Evolutionary conservation across 2,888 invertebrate genomes (phyloP).

Genomic region (Papilio elwesi): DNA sequence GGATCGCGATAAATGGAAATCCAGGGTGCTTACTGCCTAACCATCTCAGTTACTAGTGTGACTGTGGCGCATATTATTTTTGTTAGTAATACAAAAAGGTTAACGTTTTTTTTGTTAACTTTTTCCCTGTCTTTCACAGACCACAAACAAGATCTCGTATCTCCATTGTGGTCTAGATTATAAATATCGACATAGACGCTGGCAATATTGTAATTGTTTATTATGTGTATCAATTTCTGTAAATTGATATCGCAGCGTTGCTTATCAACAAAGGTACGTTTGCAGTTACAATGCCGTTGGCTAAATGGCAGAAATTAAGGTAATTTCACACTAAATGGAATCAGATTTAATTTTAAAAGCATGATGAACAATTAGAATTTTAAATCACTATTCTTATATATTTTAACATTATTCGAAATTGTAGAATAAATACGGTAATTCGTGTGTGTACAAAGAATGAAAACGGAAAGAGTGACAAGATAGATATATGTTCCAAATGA

Average conservation of each 20-base stretch:
- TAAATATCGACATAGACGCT: neutral
- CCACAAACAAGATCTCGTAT: neutral
- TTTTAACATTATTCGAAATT: neutral
- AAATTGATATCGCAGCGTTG: conserved; percentile 25
- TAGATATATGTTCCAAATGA: too few relatives aligned
- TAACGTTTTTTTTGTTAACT: too few relatives aligned
- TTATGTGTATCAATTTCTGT: conserved; percentile 32
- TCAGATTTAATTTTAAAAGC: neutral
- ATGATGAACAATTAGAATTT: too few relatives aligned
- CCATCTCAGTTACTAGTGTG: too few relatives aligned
- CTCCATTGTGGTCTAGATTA: neutral
- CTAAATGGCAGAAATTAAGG: neutral
- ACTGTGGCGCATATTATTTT: too few relatives aligned
- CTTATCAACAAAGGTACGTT: conserved; percentile 17
- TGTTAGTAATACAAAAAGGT: too few relatives aligned
- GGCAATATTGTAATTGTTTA: conserved; percentile 42
- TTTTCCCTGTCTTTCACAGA: neutral
- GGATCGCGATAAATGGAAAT: too few relatives aligned
- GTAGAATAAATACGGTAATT: too few relatives aligned
- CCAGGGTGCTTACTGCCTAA: too few relatives aligned
- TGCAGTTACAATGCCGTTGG: conserved; percentile 19
- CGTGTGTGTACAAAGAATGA: too few relatives aligned
- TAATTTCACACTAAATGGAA: neutral
- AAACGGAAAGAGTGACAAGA: too few relatives aligned
- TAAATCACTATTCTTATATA: neutral